Evolutionary conservation across 64 coral and sea anemone species (phyloP), one percentile per base, ranked within the genome.

Genomic region (Actinia equina): DNA sequence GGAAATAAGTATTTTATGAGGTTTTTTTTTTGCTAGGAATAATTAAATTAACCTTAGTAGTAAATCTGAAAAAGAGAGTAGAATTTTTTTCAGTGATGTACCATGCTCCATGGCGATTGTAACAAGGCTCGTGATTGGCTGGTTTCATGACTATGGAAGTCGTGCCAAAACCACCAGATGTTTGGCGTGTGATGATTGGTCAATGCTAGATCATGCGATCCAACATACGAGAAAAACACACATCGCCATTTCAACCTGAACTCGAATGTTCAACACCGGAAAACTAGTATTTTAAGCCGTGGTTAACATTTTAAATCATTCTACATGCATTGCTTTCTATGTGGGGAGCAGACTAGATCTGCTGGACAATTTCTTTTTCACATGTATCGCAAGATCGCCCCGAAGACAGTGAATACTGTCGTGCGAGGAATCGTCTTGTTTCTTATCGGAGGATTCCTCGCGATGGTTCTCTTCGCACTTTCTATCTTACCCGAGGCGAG

Each of bases 381-480:
- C 44, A 88, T 97, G 60, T 97, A 88, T 81, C 88, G 86, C 8
- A 89, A 93, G 88, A 88, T 97, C 19, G 86, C 94, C 19, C 94
- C 94, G 3, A 88, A 37, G 8, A 84, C 88, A 77, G 88, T 97
- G 43, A 97, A 97, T 85, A 88, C 88, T 79, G 91, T 93, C 77
- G 94, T 97, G 14, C 81, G 94, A 78, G 94, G 88, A 81, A 20
- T 93, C 18, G 94, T 97, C 77, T 86, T 97, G 81, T 97, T 97
- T 44, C 85, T 97, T 18, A 88, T 97, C 43, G 94, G 94, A 7
- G 88, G 84, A 49, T 97, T 97, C 86, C 86, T 97, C 5, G 94
- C 94, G 20, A 42, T 97, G 30, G 86, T 97, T 11, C 86, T 97
- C 58, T 93, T 92, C 53, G 86, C 89, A n/a, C 85, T 97, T 82